Percentiles rank a stretch among this genome's conserved stretches.
Evolutionary conservation across 2,888 invertebrate species (phyloP).

Genomic region (Incurvaria masculella): DNA sequence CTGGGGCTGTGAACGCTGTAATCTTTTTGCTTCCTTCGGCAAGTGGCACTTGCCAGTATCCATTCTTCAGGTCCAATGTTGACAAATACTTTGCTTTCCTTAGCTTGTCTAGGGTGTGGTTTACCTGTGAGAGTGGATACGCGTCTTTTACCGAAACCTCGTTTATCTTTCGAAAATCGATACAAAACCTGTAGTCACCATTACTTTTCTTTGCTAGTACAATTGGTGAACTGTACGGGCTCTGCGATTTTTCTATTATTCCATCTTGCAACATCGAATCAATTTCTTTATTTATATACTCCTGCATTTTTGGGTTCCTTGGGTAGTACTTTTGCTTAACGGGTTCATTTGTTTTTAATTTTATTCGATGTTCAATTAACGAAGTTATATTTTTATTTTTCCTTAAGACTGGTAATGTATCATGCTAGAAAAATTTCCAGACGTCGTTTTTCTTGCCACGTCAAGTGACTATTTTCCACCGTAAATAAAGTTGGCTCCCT

Average conservation of each 20-base stretch:
- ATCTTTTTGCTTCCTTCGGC: conserved; percentile 12
- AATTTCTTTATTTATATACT: conserved; percentile 10
- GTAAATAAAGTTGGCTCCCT: too few species aligned
- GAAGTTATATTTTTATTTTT: too few species aligned
- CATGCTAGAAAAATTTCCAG: too few species aligned
- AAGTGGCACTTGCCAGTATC: conserved; percentile 14
- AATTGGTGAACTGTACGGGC: conserved; percentile 14
- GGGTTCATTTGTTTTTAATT: conserved; percentile 4
- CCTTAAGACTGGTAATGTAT: too few species aligned
- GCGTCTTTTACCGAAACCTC: conserved; percentile 15
- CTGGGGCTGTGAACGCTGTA: conserved; percentile 22
- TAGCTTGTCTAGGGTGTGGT: conserved; percentile 17
- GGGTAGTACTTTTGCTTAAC: conserved; percentile 11
- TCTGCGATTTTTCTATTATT: conserved; percentile 13
- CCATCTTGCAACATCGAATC: conserved; percentile 12
- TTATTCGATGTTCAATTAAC: not conserved
- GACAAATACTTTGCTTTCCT: conserved; percentile 17
- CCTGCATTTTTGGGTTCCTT: conserved; percentile 8
- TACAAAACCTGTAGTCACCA: conserved; percentile 14
- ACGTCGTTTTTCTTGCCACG: too few species aligned
- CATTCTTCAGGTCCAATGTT: conserved; percentile 17
- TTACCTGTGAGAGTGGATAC: conserved; percentile 20
- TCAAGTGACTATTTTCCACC: too few species aligned
- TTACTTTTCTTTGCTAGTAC: conserved; percentile 12
- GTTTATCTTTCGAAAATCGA: conserved; percentile 20